Base-by-base conservation (phyloP, 2,888 invertebrate genomes). In the Thymelicus acteon region DNA sequence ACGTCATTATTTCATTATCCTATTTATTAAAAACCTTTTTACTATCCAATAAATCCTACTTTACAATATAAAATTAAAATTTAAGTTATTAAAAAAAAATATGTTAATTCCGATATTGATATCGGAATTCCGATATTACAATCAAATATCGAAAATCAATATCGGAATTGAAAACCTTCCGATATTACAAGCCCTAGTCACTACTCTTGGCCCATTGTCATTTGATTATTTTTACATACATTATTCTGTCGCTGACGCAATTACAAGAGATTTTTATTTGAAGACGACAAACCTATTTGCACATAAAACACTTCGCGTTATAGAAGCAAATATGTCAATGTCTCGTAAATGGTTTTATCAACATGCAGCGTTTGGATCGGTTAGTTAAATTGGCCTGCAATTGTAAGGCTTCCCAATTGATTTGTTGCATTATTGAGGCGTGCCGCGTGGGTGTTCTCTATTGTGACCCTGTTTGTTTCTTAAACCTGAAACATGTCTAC, bases 341-440 rank as follows among this genome's bases (percentile, higher is more conserved):
- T 54, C 54, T 54, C 3, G 24, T 19, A 54, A 19, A 24, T 19
- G 54, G 54, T 54, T 54, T 6, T 24, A 54, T 54, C 19, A 24
- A 54, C 37, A 58, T 58, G 37, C 13, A 58, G 13, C n/a, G 58
- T 39, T 58, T 58, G n/a, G 39, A 54, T 54, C 54, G 10, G 31
- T 48, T 48, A 49, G n/a, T 62, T 24, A 48, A 24, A 48, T 44
- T 44, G 61, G 44, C 61, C 72, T 75, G 75, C 76, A 75, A 72
- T 75, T 77, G 69, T 73, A 73, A 79, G 80, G 81, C 78, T 80
- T 78, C 78, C 77, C 80, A 81, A 78, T 83, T 82, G 58, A 67
- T 8, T 67, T 19, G 66, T 19, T 52, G 49, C 58, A 39, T 37
- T 10, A 63, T 39, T 60, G n/a, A 24, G 1, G 58, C 48, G n/a